Evolutionary conservation across 2,113 vertebrate species (phyloP), one percentile per base, ranked within the genome.

Genomic region (Lutjanus erythropterus): DNA sequence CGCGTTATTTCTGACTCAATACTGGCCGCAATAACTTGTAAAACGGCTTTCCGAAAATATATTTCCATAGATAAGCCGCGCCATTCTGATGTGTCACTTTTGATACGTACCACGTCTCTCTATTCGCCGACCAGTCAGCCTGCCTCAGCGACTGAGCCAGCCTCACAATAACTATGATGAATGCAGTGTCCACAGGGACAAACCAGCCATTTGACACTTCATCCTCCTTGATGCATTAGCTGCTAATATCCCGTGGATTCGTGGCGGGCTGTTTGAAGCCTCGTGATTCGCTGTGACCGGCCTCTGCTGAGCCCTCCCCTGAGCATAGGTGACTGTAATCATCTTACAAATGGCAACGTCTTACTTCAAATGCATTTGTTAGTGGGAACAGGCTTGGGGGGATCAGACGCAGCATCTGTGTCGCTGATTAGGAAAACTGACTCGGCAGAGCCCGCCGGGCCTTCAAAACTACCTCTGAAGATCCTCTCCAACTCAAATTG

Each of bases 151-250:
- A 71, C 87, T 53, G 72, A 84, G 80, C 66, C 78, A 49, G 59
- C 59, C 60, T 71, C 78, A 80, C 90, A 84, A 83, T 93, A 92
- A 93, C 84, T 81, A 78, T 94, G 92, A 94, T 93, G 74, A 93
- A 93, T 91, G 85, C 78, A 91, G 83, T 69, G 89, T 92, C 89
- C 88, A 80, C 89, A 59, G 87, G 79, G 91, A 86, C 85, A 89
- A 91, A 93, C 84, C 86, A 89, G 83, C 91, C 89, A 47, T 89
- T 84, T 90, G 80, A 93, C 88, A 89, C 77, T 80, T 75, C 71
- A 87, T 85, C 81, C 84, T 73, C 87, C 65, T 71, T 88, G 86
- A 92, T 92, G 90, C 88, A 91, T 90, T 86, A 78, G 82, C 78
- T 44, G 71, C 87, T 89, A 78, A 86, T 89, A 73, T 81, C 73